Evolutionary conservation across 2,888 invertebrate genomes (phyloP).

Genomic region (Drosophila fungiperda): DNA sequence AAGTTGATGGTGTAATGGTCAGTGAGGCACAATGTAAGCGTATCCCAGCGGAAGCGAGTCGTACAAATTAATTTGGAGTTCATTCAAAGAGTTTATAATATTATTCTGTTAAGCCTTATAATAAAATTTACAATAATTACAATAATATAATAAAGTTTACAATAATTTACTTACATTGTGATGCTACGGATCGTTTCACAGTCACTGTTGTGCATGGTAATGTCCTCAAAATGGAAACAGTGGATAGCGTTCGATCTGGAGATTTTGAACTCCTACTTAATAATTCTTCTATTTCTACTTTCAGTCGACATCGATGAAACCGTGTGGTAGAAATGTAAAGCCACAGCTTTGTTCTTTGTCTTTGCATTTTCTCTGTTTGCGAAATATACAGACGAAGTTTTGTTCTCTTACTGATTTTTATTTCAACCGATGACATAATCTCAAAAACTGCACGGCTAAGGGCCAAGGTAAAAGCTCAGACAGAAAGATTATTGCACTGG

Average conservation of each 20-base stretch:
- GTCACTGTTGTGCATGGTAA: background rate
- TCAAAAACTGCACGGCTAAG: too few relatives aligned
- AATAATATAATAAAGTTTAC: background rate
- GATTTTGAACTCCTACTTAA: too few relatives aligned
- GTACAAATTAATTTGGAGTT: background rate
- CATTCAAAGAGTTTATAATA: background rate
- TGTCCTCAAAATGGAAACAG: background rate
- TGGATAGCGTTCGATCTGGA: background rate
- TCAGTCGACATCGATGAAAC: background rate
- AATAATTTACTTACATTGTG: background rate
- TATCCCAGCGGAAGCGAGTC: background rate
- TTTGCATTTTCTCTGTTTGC: background rate
- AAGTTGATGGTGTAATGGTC: conserved; percentile 43
- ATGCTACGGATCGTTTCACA: background rate
- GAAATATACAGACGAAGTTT: too few relatives aligned
- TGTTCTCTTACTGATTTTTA: too few relatives aligned
- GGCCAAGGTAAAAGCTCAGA: too few relatives aligned
- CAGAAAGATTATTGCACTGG: too few relatives aligned
- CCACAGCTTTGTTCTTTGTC: background rate
- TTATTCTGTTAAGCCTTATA: background rate
- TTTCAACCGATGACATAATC: too few relatives aligned
- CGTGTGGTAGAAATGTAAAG: background rate
- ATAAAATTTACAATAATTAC: background rate
- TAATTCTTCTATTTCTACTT: background rate
- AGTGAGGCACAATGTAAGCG: conserved; percentile 37